Evolutionary conservation across 1,140 invertebrate species (phyloP).

Genomic region (Popillia japonica): DNA sequence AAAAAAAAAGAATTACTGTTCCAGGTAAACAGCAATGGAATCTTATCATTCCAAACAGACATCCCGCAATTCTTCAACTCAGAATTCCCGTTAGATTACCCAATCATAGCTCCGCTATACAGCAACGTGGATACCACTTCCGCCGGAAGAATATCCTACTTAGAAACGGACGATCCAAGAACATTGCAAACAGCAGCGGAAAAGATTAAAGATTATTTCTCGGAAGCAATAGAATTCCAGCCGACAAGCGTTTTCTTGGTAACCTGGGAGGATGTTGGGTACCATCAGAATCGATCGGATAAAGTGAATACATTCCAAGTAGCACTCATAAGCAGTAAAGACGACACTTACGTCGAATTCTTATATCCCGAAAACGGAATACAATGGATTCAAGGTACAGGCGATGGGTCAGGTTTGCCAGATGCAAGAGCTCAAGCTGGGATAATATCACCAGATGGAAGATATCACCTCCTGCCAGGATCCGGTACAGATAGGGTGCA

Average conservation of each 20-base stretch:
- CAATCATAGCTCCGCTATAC: slow-evolving; percentile 90
- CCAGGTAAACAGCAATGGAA: slow-evolving; percentile 91
- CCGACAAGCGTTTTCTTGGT: slow-evolving; percentile 68
- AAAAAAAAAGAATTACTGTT: no score
- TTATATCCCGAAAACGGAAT: slow-evolving; percentile 88
- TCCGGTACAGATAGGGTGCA: slow-evolving; percentile 88
- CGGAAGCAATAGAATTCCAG: slow-evolving; percentile 71
- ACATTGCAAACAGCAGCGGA: slow-evolving; percentile 72
- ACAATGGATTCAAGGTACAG: slow-evolving; percentile 86
- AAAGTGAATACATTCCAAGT: slow-evolving; percentile 80
- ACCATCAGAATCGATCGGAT: slow-evolving; percentile 62
- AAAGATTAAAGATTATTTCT: slow-evolving; percentile 76
- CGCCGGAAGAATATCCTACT: slow-evolving; percentile 79
- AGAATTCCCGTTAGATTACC: slow-evolving; percentile 89
- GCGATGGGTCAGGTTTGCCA: slow-evolving; percentile 70
- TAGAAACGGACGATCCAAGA: slow-evolving; percentile 74
- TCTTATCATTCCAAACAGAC: slow-evolving; percentile 88
- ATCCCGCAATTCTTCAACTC: slow-evolving; percentile 86
- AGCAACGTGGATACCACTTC: slow-evolving; percentile 86
- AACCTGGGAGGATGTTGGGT: slow-evolving; percentile 77
- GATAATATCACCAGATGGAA: slow-evolving; percentile 84
- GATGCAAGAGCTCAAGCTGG: slow-evolving; percentile 92
- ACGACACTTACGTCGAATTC: slow-evolving; percentile 83
- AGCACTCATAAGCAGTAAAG: slow-evolving; percentile 82
- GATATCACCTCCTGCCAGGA: slow-evolving; percentile 75